phyloP scores from a whole-genome alignment of 2,888 invertebrate species.

The Protodeltote pygarga region DNA sequence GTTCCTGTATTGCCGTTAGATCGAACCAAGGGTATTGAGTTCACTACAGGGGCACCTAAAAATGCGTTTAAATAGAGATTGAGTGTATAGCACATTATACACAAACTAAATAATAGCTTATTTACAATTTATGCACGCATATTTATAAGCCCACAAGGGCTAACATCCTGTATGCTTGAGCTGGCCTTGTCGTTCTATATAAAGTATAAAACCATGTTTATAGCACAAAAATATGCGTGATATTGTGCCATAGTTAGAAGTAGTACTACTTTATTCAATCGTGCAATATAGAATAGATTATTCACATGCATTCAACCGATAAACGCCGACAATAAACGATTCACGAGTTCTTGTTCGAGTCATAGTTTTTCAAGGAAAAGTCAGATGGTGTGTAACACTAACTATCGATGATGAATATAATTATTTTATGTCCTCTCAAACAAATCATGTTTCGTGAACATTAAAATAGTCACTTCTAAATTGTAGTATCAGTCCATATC shows the following conservation, averaged over 20 bases:
- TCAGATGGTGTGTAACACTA: conserved; percentile 30
- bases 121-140: neutral
- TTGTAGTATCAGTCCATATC: no score
- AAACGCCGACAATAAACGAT: conserved; percentile 22
- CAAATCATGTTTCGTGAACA: conserved; percentile 14
- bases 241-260: conserved; percentile 1
- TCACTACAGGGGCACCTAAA: no score
- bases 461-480: no score
- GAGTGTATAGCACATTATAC: no score
- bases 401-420: conserved; percentile 33
- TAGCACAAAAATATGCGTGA: conserved; percentile 1
- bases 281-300: conserved; percentile 23
- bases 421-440: conserved; percentile 22
- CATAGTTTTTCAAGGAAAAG: conserved; percentile 28
- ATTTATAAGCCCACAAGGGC: neutral
- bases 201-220: neutral
- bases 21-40: no score
- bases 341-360: conserved; percentile 4
- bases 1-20: no score
- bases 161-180: conserved; percentile 2
- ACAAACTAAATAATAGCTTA: no score
- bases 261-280: no score
- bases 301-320: conserved; percentile 20
- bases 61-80: no score
- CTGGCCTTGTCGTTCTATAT: neutral